Percentiles rank a stretch among this genome's conserved stretches.
Conservation (phyloP, 2,888 invertebrate genomes). For the Nephrotoma appendiculata region DNA sequence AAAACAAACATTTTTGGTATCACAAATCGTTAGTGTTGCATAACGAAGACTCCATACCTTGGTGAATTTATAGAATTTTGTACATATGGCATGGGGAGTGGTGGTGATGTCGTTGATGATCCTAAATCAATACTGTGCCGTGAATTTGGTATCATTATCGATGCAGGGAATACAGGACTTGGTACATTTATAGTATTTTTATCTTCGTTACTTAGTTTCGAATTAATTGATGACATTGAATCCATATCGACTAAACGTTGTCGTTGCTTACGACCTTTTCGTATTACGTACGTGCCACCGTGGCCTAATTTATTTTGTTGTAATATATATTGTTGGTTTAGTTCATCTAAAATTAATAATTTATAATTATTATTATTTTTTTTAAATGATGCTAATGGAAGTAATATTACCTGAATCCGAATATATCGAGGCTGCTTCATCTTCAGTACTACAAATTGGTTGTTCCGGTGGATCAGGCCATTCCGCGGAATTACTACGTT, state of each 20-base stretch:
- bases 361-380: background rate
- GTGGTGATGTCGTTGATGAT: conserved; percentile 38
- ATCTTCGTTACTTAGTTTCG: conserved; percentile 43
- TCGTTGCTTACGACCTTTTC: conserved; percentile 54
- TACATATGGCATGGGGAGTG: conserved; percentile 10
- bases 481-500: conserved; percentile 22
- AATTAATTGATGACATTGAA: conserved; percentile 39
- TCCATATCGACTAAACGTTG: conserved; percentile 42
- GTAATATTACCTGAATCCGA: conserved; percentile 40
- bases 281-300: conserved; percentile 72
- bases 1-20: background rate
- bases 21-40: background rate
- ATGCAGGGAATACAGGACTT: conserved; percentile 40
- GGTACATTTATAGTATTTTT: conserved; percentile 20
- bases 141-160: conserved; percentile 45
- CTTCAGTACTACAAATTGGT: conserved; percentile 49
- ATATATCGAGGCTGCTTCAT: conserved; percentile 51
- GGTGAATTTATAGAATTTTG: conserved; percentile 17
- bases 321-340: conserved; percentile 20
- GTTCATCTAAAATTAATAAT: conserved; percentile 14
- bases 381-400: background rate
- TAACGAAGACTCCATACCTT: conserved; percentile 14
- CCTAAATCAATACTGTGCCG: conserved; percentile 54
- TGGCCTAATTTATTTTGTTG: conserved; percentile 36
- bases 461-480: conserved; percentile 60